Base-by-base conservation (phyloP, 2,888 invertebrate species). In the Halocaridina rubra region DNA sequence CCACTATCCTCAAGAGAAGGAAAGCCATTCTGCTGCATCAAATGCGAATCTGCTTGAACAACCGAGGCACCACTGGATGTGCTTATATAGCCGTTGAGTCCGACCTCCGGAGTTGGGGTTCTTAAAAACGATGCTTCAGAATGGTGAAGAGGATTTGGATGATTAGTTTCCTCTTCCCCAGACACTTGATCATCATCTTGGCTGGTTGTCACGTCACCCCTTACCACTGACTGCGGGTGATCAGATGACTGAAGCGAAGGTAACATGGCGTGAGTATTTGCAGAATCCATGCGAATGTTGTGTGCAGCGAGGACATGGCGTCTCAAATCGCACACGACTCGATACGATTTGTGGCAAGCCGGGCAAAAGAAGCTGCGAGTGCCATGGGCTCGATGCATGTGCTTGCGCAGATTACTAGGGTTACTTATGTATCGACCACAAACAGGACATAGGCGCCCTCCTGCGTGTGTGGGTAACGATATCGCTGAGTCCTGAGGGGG, bases 401-500 rank as follows among this genome's bases (percentile, higher is more conserved):
- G 85, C 69, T 85, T 85, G 19, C 85, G 76, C 33, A 85, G 53
- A 33, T 85, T 85, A 39, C 85, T 85, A 10, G 80, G 75, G 57
- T 85, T 85, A 78, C 85, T 85, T 53, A 85, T 85, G 64, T 33
- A 64, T n/a, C 85, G 39, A 32, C 80, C 80, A 80, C 85, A 85
- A 10, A 81, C 75, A 16, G 81, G 81, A 46, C 81, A 81, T 22
- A 75, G 74, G 16, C 81, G 81, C 27, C 81, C 81, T 29, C 61
- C 81, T 10, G 74, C 39, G 32, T 74, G 46, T 53, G 75, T 75
- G 32, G 81, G 29, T n/a, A 75, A 33, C 2, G 75, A 27, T 19
- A 64, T 22, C 61, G 59, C 27, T 24, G 22, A 46, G 19, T 74
- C 81, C n/a, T 75, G 39, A 29, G 27, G 39, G 27, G 53, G 57